These are phyloP conservation scores for Silurus meridionalis DNA, from an alignment of 2,113 vertebrate genomes.

Conservation along the genomic window DNA sequence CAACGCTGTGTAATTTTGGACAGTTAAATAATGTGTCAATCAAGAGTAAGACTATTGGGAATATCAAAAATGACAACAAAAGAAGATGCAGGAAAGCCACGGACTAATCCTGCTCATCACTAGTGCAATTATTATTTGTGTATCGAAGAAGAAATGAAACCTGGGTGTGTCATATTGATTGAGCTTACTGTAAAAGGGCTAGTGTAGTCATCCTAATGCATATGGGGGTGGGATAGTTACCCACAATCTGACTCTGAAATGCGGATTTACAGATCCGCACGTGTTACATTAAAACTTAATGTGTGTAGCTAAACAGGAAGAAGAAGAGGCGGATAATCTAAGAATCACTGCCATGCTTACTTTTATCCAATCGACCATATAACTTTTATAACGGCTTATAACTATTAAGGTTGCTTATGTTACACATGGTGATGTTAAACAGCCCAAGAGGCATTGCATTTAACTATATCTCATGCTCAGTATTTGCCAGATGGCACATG, in stretches of 20 bases:
- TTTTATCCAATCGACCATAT: neutral
- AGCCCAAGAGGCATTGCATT: neutral
- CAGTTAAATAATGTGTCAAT: neutral
- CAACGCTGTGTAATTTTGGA: neutral
- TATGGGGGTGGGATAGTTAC: neutral
- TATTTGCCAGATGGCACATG: neutral
- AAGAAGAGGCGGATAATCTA: neutral
- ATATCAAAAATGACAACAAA: conserved; percentile 16
- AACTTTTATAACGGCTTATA: neutral
- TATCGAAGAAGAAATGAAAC: conserved; percentile 28
- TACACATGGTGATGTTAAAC: neutral
- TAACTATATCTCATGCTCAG: neutral
- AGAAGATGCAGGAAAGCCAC: conserved; percentile 3
- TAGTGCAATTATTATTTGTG: conserved; percentile 18
- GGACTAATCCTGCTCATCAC: conserved; percentile 12
- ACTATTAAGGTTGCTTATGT: neutral
- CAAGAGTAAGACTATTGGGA: neutral
- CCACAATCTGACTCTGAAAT: neutral
- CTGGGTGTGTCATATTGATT: conserved; percentile 21
- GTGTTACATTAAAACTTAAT: too few species aligned
- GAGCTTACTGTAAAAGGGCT: conserved; percentile 13
- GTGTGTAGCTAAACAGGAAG: neutral
- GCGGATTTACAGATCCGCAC: neutral
- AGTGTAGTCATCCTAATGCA: conserved; percentile 24
- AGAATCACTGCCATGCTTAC: neutral